Conservation (phyloP, 2,797 vertebrate genomes). For the Melanotaenia parkinsoni region DNA sequence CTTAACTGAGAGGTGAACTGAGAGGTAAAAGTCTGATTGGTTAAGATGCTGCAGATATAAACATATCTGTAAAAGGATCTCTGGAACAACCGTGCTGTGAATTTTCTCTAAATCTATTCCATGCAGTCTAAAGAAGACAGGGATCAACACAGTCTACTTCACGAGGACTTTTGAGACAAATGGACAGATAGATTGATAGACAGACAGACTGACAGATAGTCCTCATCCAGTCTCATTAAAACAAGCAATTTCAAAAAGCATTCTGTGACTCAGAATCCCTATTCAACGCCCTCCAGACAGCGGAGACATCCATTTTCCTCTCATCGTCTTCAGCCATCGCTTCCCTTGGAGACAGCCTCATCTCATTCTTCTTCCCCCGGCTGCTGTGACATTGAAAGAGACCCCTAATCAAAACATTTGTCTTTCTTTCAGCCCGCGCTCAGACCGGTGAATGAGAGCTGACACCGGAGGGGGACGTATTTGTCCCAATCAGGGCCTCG, state of each 20-base stretch:
- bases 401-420: slow-evolving; percentile 88
- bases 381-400: slow-evolving; percentile 81
- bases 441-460: slow-evolving; percentile 82
- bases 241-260: slow-evolving; percentile 48
- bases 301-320: slow-evolving; percentile 74
- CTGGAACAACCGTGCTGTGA: slow-evolving; percentile 19
- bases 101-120: slow-evolving; percentile 26
- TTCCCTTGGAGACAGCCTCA: slow-evolving; percentile 71
- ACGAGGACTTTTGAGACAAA: slow-evolving; percentile 18
- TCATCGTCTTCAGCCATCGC: slow-evolving; percentile 68
- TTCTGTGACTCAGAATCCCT: slow-evolving; percentile 66
- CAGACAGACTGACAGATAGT: slow-evolving; percentile 11
- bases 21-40: neutral
- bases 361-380: slow-evolving; percentile 74
- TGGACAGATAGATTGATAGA: slow-evolving; percentile 13
- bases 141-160: slow-evolving; percentile 20
- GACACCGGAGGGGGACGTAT: slow-evolving; percentile 83
- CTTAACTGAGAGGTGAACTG: slow-evolving; percentile 13
- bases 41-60: slow-evolving; percentile 7
- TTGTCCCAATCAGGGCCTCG: slow-evolving; percentile 85
- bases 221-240: slow-evolving; percentile 66
- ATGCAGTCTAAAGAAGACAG: slow-evolving; percentile 21
- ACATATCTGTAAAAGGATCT: slow-evolving; percentile 40
- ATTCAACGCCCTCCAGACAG: slow-evolving; percentile 67
- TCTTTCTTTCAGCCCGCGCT: slow-evolving; percentile 81